Evolutionary conservation across 2,888 invertebrate species (phyloP).

Genomic region (Ophioninae sp.): DNA sequence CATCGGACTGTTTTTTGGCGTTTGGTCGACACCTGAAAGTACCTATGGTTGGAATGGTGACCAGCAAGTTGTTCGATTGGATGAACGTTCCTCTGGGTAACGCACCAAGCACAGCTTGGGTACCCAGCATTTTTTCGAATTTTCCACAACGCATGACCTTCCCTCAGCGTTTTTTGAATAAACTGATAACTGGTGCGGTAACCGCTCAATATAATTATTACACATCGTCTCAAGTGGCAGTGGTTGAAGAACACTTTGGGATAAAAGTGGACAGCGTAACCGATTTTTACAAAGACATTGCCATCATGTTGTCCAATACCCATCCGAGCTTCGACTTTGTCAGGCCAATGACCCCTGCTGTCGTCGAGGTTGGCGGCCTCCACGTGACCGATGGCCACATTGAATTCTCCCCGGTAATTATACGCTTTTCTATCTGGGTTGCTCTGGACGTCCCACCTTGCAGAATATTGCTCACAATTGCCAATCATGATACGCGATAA

Average conservation of each 20-base stretch:
- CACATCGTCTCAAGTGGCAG: conserved; percentile 55
- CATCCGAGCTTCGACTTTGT: conserved; percentile 83
- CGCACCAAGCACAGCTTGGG: conserved; percentile 68
- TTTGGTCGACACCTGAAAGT: conserved; percentile 72
- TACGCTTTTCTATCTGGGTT: too few relatives aligned
- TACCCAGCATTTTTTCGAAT: conserved; percentile 65
- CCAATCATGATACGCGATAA: background rate
- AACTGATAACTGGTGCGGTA: conserved; percentile 31
- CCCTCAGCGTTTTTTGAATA: conserved; percentile 71
- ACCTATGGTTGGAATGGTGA: conserved; percentile 69
- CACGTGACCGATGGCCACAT: conserved; percentile 74
- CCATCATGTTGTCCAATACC: conserved; percentile 82
- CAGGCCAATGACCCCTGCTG: conserved; percentile 80
- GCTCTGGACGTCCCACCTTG: too few relatives aligned
- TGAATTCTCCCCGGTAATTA: conserved; percentile 63
- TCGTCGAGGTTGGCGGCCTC: conserved; percentile 83
- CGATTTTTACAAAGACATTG: conserved; percentile 72
- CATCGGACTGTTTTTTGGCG: conserved; percentile 71
- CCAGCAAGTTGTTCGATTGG: conserved; percentile 72
- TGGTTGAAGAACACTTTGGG: conserved; percentile 69
- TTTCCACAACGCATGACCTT: conserved; percentile 68
- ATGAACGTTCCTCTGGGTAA: conserved; percentile 69
- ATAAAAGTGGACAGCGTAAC: conserved; percentile 60
- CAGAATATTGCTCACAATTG: too few relatives aligned
- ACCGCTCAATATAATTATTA: conserved; percentile 60